A percentile compares a stretch with the other conserved stretches of the same genome.
These are phyloP conservation scores for Coenonympha arcania DNA, from an alignment of 2,888 invertebrate genomes.

Conservation along the genomic window DNA sequence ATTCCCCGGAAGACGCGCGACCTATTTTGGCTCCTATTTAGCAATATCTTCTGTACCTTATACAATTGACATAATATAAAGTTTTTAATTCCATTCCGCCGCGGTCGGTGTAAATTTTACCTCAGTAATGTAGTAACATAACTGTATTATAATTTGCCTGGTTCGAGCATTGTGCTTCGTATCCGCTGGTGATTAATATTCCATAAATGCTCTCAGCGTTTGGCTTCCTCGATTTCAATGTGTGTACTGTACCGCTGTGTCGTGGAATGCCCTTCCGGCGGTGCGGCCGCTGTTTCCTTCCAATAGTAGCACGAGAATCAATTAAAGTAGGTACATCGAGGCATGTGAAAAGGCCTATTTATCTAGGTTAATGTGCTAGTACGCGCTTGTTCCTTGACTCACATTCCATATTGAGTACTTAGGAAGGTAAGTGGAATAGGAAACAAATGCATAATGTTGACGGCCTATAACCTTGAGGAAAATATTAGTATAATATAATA, in stretches of 20 bases:
- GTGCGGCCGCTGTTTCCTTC: slow-evolving; percentile 1
- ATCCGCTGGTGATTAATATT: not conserved
- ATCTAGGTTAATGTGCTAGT: slow-evolving; percentile 3
- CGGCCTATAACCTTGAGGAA: no score
- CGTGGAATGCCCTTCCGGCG: slow-evolving; percentile 9
- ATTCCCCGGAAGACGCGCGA: no score
- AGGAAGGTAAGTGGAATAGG: not conserved
- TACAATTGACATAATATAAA: no score
- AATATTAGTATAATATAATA: no score
- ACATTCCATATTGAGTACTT: no score
- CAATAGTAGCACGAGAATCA: no score
- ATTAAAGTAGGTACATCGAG: slow-evolving; percentile 2
- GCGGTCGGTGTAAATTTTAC: no score
- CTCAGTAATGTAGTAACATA: no score
- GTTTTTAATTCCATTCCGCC: no score
- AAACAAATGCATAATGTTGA: not conserved
- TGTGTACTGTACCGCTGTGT: not conserved
- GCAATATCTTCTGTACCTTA: no score
- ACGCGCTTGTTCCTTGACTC: not conserved
- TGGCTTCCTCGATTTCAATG: slow-evolving; percentile 1
- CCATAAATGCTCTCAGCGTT: not conserved
- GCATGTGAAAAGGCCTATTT: not conserved
- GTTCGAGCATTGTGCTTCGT: not conserved
- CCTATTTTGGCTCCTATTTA: no score
- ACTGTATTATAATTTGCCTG: no score